Evolutionary conservation across 2,113 vertebrate species (phyloP), one percentile per base, ranked within the genome.

Genomic region (Danionella cerebrum): DNA sequence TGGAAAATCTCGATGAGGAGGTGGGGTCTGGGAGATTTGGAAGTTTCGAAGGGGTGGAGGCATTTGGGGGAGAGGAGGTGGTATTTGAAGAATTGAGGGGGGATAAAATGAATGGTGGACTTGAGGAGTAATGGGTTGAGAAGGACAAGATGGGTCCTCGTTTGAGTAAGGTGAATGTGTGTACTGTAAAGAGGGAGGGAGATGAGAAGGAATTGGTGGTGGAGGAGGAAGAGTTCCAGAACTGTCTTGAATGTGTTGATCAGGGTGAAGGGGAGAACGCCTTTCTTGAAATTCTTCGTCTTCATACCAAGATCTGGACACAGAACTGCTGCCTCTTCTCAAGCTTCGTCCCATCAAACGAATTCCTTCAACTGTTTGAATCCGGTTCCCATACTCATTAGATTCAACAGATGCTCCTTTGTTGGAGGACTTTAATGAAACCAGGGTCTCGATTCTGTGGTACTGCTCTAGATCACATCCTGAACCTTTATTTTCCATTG

Each of bases 341-440:
- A 67, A 84, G 3, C 90, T 92, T 57, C 91, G 91, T 29, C 91
- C 93, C 67, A 93, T 84, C 22, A 94, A 86, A 0, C 94, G 90
- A 60, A 98, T 90, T 78, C 94, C 93, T 71, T 98, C 95, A 63
- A 98, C 94, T 0, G 94, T 98, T 86, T 97, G 93, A 76, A 98
- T 98, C 0, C 93, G 92, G 68, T 86, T 92, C 0, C 85, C 82
- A 76, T 93, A 96, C 0, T 91, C 88, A 73, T 95, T 70, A 0
- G 94, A 93, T 54, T 96, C 91, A 27, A 95, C 93, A 16, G 93
- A 91, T 0, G 92, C 91, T 2, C 92, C 94, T 16, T 96, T 94
- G 13, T 90, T 90, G 82, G 89, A 90, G 25, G 93, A 89, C n/a
- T n/a, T n/a, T 59, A 90, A 86, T 0, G 95, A 95, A 44, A 98